Percentiles rank a stretch among this genome's conserved stretches.
Conservation (phyloP, 2,888 invertebrate genomes). For the Octonoba sinensis region DNA sequence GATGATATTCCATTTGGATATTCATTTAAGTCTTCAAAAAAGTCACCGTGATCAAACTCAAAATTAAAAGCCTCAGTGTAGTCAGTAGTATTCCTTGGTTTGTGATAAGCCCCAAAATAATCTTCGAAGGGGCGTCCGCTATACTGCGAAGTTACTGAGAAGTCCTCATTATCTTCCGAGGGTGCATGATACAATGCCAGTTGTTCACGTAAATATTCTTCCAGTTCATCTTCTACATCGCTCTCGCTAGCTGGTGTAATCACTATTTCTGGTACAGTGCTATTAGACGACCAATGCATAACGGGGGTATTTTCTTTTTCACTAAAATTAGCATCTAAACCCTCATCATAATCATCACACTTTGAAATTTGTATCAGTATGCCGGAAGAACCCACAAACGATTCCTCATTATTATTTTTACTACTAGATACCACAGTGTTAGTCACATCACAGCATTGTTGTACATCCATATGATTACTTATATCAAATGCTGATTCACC, state of each 20-base stretch:
- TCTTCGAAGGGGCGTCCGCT: slow-evolving; percentile 38
- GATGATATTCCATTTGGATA: slow-evolving; percentile 2
- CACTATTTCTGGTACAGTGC: slow-evolving; percentile 35
- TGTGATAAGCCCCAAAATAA: slow-evolving; percentile 19
- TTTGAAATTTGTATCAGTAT: too few species aligned
- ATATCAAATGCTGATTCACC: too few species aligned
- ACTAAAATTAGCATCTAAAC: too few species aligned
- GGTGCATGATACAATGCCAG: slow-evolving; percentile 22
- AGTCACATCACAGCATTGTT: too few species aligned
- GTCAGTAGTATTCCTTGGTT: neutral
- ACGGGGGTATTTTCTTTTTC: too few species aligned
- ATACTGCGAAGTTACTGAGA: slow-evolving; percentile 44
- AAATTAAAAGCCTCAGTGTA: slow-evolving; percentile 54
- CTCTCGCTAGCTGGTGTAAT: slow-evolving; percentile 48
- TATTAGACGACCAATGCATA: too few species aligned
- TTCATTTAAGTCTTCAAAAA: slow-evolving; percentile 41
- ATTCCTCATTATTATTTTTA: too few species aligned
- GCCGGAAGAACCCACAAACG: too few species aligned
- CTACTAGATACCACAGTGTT: too few species aligned
- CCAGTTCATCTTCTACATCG: slow-evolving; percentile 43
- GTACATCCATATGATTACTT: too few species aligned
- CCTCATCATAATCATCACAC: too few species aligned
- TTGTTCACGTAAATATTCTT: slow-evolving; percentile 30
- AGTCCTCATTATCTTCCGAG: slow-evolving; percentile 8
- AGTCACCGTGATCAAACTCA: slow-evolving; percentile 48